These are phyloP conservation scores for Erebia epiphron DNA, from an alignment of 2,888 invertebrate species.

Conservation along the genomic window DNA sequence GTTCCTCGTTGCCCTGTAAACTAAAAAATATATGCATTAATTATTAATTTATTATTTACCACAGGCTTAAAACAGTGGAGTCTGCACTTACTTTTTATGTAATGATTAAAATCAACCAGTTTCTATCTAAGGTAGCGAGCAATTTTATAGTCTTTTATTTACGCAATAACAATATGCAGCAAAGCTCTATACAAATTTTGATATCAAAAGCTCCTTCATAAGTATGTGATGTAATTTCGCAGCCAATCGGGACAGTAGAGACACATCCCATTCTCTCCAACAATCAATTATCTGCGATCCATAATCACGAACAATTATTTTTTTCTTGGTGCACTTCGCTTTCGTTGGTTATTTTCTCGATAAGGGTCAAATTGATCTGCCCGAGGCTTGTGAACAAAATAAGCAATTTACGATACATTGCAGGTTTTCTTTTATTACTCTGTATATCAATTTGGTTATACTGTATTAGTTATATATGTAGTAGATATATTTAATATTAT, in stretches of 20 bases:
- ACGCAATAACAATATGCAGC: background rate
- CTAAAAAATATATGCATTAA: no score
- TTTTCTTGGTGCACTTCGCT: slow-evolving; percentile 68
- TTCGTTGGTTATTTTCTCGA: slow-evolving; percentile 76
- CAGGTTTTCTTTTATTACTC: slow-evolving; percentile 56
- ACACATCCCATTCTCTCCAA: slow-evolving; percentile 59
- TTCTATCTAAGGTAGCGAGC: background rate
- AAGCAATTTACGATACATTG: slow-evolving; percentile 70
- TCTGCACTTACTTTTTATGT: background rate
- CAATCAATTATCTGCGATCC: slow-evolving; percentile 75
- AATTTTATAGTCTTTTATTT: background rate
- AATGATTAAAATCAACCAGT: background rate
- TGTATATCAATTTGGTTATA: slow-evolving; percentile 44
- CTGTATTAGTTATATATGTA: no score
- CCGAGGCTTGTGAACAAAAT: slow-evolving; percentile 73
- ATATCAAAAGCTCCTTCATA: slow-evolving; percentile 15
- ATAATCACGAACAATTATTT: slow-evolving; percentile 77
- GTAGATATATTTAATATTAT: no score
- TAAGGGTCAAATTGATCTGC: slow-evolving; percentile 76
- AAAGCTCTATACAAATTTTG: slow-evolving; percentile 13
- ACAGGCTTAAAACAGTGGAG: no score
- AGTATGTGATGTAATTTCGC: slow-evolving; percentile 50
- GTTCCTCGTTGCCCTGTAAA: no score
- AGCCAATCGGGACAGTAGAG: slow-evolving; percentile 52
- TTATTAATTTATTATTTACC: no score